Evolutionary conservation across 1,140 invertebrate genomes (phyloP), one percentile per base, ranked within the genome.

Genomic region (Oppia nitens): DNA sequence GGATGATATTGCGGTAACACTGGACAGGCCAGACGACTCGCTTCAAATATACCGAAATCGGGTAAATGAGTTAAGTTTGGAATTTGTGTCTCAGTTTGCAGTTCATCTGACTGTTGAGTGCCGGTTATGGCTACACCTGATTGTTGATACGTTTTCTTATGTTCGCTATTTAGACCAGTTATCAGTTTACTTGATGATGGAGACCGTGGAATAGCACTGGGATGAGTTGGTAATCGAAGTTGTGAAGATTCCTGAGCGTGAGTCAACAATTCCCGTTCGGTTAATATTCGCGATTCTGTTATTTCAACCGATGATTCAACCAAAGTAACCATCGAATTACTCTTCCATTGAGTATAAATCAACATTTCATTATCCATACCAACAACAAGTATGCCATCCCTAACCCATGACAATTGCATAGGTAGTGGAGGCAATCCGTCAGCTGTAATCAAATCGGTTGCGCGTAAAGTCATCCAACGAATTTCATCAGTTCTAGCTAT

Each of bases 341-440:
- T 61, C 82, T 81, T 68, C 94, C 95, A 98, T 70, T 98, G 95
- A 0, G 91, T 94, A 69, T 97, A 98, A 0, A 98, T 91, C 66
- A 98, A 91, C 90, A 98, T 97, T 72, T 99, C 95, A 28, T 92
- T 98, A 68, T 97, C 91, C 92, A 99, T 97, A 24, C 93, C 95
- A 3, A 98, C 91, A 0, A 98, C 89, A 2, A 98, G 74, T 62
- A 98, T 92, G 2, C 95, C 95, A 67, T 96, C 92, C 28, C 94
- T 78, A 0, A 97, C 93, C 95, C 95, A 99, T 0, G 89, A 94
- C 62, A 97, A 87, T 69, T 96, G 90, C 85, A 98, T 97, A 0
- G 95, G 95, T 17, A 98, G 70, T 0, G 95, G 91, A 28, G 91
- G 88, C 47, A 98, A 71, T 0, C 92, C 91, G 70, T 98, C 95